These are phyloP conservation scores for Trypoxylon attenuatum DNA, from an alignment of 2,888 invertebrate species.

Conservation along the genomic window DNA sequence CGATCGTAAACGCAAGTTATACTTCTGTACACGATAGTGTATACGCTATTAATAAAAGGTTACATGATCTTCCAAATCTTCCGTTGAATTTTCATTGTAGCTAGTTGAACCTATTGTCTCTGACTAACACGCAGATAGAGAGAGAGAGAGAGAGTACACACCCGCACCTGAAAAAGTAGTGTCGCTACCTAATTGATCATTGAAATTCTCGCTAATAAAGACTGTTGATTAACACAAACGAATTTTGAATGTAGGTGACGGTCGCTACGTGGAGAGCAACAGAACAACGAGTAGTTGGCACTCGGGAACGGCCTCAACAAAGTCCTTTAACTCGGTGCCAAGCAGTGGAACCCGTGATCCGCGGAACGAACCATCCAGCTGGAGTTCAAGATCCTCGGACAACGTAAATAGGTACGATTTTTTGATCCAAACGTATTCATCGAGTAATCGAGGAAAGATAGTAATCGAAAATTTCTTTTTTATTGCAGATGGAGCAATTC, in stretches of 20 bases:
- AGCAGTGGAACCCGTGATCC: constrained; percentile 68
- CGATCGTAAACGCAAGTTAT: constrained; percentile 12
- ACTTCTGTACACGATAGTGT: constrained; percentile 35
- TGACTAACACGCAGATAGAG: not conserved
- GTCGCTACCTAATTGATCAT: too few species aligned
- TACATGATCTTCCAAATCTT: constrained; percentile 37
- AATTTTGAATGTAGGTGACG: constrained; percentile 61
- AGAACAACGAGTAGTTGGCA: constrained; percentile 71
- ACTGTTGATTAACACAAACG: too few species aligned
- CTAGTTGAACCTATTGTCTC: constrained; percentile 56
- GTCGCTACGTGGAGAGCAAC: constrained; percentile 70
- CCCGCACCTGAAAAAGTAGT: too few species aligned
- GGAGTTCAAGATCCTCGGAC: constrained; percentile 72
- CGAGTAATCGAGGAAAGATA: not conserved
- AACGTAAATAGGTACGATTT: constrained; percentile 66
- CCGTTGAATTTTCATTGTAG: constrained; percentile 63
- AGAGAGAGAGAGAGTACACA: too few species aligned
- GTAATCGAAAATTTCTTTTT: not conserved
- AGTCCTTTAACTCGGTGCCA: constrained; percentile 70
- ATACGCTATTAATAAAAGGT: constrained; percentile 56
- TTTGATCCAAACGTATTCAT: not conserved
- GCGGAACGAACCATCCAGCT: constrained; percentile 68
- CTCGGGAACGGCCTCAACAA: constrained; percentile 68
- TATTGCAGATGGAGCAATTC: constrained; percentile 69
- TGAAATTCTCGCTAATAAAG: too few species aligned